phyloP scores from a whole-genome alignment of 2,797 vertebrate species.

The Anableps anableps region DNA sequence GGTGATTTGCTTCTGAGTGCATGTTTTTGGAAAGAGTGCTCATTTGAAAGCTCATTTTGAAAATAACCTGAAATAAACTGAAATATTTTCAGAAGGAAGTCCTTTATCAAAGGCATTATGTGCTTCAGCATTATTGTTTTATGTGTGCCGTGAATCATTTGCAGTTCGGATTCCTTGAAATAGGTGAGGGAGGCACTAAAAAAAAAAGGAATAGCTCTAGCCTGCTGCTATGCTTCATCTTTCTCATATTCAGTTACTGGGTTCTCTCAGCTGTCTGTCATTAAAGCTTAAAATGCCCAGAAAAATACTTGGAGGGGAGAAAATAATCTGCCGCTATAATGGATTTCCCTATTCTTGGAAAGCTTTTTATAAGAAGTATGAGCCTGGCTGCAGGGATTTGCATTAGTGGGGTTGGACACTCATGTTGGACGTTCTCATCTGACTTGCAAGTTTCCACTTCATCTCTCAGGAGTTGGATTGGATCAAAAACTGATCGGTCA shows the following conservation, averaged over 20 bases:
- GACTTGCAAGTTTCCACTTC: constrained; percentile 15
- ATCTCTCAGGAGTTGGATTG: constrained; percentile 18
- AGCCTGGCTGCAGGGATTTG: constrained; percentile 35
- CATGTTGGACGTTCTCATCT: constrained; percentile 22
- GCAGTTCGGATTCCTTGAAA: background rate
- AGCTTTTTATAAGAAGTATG: constrained; percentile 29
- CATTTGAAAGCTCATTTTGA: constrained; percentile 24
- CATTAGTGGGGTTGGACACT: constrained; percentile 32
- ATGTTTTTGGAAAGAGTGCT: background rate
- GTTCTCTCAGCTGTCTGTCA: constrained; percentile 5
- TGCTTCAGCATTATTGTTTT: background rate
- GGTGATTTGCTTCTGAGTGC: constrained; percentile 1
- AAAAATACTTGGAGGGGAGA: constrained; percentile 12
- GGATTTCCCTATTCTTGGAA: constrained; percentile 28
- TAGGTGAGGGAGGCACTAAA: background rate
- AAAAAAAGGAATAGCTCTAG: background rate
- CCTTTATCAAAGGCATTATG: constrained; percentile 3
- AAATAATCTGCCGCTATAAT: constrained; percentile 35
- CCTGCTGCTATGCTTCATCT: constrained; percentile 16
- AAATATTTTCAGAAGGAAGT: constrained; percentile 16
- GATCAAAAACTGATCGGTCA: constrained; percentile 2
- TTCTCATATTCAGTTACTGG: constrained; percentile 7
- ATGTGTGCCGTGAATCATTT: constrained; percentile 17
- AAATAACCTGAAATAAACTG: constrained; percentile 6
- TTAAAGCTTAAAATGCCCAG: constrained; percentile 28